phyloP scores from a whole-genome alignment of 2,113 vertebrate genomes.

The Euleptes europaea region DNA sequence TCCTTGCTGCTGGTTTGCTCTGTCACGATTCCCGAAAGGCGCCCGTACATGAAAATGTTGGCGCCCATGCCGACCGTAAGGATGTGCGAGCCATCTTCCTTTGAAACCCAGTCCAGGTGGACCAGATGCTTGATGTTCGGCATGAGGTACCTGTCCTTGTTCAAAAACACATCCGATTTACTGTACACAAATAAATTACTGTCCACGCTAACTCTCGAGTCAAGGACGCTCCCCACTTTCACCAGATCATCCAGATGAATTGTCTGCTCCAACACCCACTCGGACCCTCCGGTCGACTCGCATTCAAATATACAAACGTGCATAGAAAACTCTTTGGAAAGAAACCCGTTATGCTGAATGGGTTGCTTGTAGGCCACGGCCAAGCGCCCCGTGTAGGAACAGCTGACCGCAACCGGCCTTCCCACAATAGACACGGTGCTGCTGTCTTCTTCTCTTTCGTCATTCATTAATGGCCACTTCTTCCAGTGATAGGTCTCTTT shows the following conservation, averaged over 20 bases:
- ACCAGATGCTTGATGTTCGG: slow-evolving; percentile 97
- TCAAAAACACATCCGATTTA: slow-evolving; percentile 91
- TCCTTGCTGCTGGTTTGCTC: slow-evolving; percentile 92
- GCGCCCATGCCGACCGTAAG: slow-evolving; percentile 96
- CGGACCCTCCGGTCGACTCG: slow-evolving; percentile 96
- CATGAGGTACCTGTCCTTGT: slow-evolving; percentile 81
- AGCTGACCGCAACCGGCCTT: slow-evolving; percentile 94
- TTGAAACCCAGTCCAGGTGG: slow-evolving; percentile 98
- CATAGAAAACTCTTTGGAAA: slow-evolving; percentile 94
- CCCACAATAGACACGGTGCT: slow-evolving; percentile 89
- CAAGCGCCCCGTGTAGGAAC: slow-evolving; percentile 94
- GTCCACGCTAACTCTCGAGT: slow-evolving; percentile 93
- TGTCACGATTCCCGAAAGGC: slow-evolving; percentile 92
- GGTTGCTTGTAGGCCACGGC: slow-evolving; percentile 94
- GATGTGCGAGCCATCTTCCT: slow-evolving; percentile 98
- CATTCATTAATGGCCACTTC: slow-evolving; percentile 94
- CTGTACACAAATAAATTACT: slow-evolving; percentile 98
- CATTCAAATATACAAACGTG: slow-evolving; percentile 98
- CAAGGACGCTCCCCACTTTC: slow-evolving; percentile 86
- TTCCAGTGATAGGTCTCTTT: slow-evolving; percentile 86
- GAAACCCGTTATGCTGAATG: slow-evolving; percentile 76
- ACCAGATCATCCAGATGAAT: slow-evolving; percentile 93
- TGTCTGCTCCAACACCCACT: slow-evolving; percentile 98
- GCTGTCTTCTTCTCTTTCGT: slow-evolving; percentile 89
- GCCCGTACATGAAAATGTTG: slow-evolving; percentile 97